Evolutionary conservation across 2,888 invertebrate species (phyloP).

Genomic region (Gymnosoma rotundatum): DNA sequence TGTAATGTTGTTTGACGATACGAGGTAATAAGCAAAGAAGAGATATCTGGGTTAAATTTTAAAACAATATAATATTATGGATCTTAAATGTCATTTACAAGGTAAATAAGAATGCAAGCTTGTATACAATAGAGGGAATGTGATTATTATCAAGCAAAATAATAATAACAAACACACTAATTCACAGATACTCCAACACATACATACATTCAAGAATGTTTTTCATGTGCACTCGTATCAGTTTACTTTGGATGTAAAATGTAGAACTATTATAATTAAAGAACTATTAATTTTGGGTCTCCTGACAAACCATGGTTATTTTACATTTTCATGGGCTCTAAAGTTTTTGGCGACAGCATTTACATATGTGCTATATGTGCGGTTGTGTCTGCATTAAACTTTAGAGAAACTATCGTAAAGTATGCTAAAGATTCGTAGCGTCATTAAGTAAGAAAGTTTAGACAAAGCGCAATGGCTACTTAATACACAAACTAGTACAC

Average conservation of each 20-base stretch:
- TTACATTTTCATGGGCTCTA: too few species aligned
- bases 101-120: too few species aligned
- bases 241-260: background rate
- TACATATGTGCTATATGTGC: too few species aligned
- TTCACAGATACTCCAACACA: background rate
- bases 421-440: too few species aligned
- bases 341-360: too few species aligned
- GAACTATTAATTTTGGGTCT: conserved; percentile 29
- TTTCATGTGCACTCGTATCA: background rate
- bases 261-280: background rate
- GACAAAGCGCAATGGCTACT: too few species aligned
- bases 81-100: conserved; percentile 37
- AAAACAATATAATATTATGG: conserved; percentile 37
- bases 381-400: too few species aligned
- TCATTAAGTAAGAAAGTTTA: too few species aligned
- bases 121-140: background rate
- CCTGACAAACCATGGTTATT: background rate
- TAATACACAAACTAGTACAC: too few species aligned
- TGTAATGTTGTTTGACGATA: conserved; percentile 35
- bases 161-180: background rate
- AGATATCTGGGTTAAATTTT: conserved; percentile 50
- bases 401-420: too few species aligned
- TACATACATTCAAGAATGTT: background rate
- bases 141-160: background rate
- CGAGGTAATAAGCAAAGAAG: conserved; percentile 57